phyloP scores from a whole-genome alignment of 2,888 invertebrate genomes.

The Polyommatus icarus region DNA sequence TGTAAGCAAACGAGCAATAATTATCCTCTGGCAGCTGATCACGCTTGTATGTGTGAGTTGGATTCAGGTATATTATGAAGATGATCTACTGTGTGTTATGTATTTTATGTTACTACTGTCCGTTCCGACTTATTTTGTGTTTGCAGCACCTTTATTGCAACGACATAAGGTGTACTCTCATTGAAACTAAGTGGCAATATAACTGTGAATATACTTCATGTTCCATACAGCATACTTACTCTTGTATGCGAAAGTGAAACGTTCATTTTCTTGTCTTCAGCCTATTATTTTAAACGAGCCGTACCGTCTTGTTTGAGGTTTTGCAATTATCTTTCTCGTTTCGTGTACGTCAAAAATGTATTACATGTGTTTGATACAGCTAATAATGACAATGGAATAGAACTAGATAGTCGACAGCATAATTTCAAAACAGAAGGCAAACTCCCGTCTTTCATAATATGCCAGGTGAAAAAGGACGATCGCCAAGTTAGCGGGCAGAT shows the following conservation, averaged over 20 bases:
- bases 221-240: neutral
- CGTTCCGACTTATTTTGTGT: neutral
- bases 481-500: no score
- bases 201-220: neutral
- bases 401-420: neutral
- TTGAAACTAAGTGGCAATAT: neutral
- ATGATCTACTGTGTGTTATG: neutral
- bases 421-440: constrained; percentile 8
- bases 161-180: neutral
- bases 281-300: constrained; percentile 7
- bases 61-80: neutral
- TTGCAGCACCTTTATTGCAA: neutral
- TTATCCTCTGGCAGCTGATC: neutral
- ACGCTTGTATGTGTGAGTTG: neutral
- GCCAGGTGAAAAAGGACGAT: no score
- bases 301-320: neutral
- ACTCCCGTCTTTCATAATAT: no score
- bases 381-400: neutral
- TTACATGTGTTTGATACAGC: neutral
- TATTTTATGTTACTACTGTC: neutral
- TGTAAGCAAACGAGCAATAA: neutral
- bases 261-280: neutral
- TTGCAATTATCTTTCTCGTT: neutral
- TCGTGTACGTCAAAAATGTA: constrained; percentile 6
- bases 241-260: neutral